Conservation (phyloP, 64 coral and sea anemone species). For the Stylophora pistillata region DNA sequence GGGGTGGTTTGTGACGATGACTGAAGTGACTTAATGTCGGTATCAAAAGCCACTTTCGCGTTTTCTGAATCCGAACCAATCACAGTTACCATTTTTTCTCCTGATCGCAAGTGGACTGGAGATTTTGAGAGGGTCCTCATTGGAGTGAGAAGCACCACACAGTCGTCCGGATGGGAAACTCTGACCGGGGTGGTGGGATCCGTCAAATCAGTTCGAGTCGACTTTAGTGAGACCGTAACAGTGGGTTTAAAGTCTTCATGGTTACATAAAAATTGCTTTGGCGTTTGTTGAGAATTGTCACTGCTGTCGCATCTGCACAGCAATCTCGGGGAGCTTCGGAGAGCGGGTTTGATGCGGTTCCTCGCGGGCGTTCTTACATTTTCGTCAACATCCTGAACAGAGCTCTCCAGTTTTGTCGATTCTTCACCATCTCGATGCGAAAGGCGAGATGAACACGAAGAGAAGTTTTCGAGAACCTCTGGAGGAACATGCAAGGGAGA, state of each 20-base stretch:
- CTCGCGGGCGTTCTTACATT: not conserved
- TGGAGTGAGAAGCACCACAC: slow-evolving; percentile 23
- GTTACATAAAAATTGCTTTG: not conserved
- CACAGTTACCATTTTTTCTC: not conserved
- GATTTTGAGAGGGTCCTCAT: slow-evolving; percentile 2
- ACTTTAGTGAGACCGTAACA: not conserved
- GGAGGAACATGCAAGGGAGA: not conserved
- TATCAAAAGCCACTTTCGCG: not conserved
- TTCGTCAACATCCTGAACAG: not conserved
- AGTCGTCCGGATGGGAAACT: not conserved
- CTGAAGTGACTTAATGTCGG: not conserved
- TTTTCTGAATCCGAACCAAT: not conserved
- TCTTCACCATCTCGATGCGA: not conserved
- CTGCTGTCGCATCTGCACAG: not conserved
- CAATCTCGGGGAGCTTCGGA: not conserved
- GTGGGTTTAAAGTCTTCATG: not conserved
- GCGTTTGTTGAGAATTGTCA: not conserved
- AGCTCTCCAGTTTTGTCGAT: not conserved
- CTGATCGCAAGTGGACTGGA: not conserved
- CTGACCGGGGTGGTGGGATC: not conserved
- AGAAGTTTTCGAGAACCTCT: not conserved
- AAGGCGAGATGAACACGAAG: not conserved
- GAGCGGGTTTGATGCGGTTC: not conserved
- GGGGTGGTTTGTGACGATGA: not conserved
- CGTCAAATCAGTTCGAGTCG: not conserved